These are phyloP conservation scores for Conistra vaccinii DNA, from an alignment of 2,888 invertebrate genomes.

Conservation along the genomic window DNA sequence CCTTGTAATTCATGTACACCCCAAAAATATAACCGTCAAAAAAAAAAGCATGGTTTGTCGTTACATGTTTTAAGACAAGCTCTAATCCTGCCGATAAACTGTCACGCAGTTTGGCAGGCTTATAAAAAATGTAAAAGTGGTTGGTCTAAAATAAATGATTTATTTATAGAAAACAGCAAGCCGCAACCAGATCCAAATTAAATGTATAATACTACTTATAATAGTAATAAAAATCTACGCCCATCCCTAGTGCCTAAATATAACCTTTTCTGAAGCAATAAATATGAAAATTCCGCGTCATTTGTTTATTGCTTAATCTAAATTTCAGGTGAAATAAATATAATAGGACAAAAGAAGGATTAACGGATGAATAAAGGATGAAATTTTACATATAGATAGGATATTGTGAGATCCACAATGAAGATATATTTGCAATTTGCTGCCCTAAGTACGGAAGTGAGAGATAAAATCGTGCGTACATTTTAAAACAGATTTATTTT, in stretches of 20 bases:
- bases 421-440: constrained; percentile 61
- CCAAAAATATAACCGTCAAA: not conserved
- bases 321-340: constrained; percentile 54
- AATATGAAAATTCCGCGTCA: constrained; percentile 46
- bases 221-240: not conserved
- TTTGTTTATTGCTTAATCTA: constrained; percentile 48
- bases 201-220: not conserved
- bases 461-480: constrained; percentile 49
- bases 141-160: too few species aligned
- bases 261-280: constrained; percentile 25
- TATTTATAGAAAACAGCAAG: not conserved
- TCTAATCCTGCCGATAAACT: too few species aligned
- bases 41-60: not conserved
- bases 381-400: constrained; percentile 56
- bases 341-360: constrained; percentile 50
- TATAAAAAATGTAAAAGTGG: too few species aligned
- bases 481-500: constrained; percentile 54
- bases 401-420: constrained; percentile 42
- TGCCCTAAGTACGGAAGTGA: constrained; percentile 25
- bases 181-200: too few species aligned
- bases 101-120: too few species aligned
- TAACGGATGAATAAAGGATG: constrained; percentile 41
- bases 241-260: not conserved
- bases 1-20: too few species aligned
- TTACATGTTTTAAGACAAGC: not conserved